phyloP scores from a whole-genome alignment of 2,888 invertebrate species.

The Trissolcus japonicus region DNA sequence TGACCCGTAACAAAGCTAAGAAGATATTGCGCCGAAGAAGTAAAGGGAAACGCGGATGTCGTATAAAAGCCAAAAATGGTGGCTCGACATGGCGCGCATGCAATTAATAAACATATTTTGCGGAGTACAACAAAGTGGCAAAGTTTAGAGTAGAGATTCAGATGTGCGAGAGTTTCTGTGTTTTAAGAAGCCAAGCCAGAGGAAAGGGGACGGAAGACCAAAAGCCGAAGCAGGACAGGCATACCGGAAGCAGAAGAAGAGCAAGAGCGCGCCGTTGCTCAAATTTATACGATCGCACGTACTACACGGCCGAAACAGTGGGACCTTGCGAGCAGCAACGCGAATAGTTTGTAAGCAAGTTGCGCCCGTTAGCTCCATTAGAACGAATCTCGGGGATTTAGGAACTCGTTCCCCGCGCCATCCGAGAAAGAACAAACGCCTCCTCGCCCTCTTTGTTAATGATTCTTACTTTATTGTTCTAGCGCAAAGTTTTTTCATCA shows the following conservation, averaged over 20 bases:
- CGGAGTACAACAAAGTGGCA: conserved; percentile 59
- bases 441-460: conserved; percentile 52
- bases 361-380: conserved; percentile 70
- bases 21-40: conserved; percentile 48
- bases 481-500: conserved; percentile 53
- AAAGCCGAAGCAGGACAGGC: conserved; percentile 1
- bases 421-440: conserved; percentile 50
- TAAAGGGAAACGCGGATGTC: conserved; percentile 50
- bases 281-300: conserved; percentile 70
- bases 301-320: conserved; percentile 57
- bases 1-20: conserved; percentile 39
- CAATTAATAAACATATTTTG: conserved; percentile 66
- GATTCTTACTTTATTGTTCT: conserved; percentile 54
- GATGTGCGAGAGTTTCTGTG: conserved; percentile 62
- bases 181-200: conserved; percentile 57
- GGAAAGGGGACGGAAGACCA: conserved; percentile 7
- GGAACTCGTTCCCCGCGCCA: conserved; percentile 64
- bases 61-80: conserved; percentile 54
- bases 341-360: conserved; percentile 74
- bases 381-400: conserved; percentile 75
- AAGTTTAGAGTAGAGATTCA: conserved; percentile 64
- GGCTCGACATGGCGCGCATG: conserved; percentile 51
- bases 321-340: conserved; percentile 58
- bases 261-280: conserved; percentile 35
- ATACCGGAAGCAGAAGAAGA: conserved; percentile 2